Conservation (phyloP, 2,888 invertebrate species). For the Tuberolachnus salignus region DNA sequence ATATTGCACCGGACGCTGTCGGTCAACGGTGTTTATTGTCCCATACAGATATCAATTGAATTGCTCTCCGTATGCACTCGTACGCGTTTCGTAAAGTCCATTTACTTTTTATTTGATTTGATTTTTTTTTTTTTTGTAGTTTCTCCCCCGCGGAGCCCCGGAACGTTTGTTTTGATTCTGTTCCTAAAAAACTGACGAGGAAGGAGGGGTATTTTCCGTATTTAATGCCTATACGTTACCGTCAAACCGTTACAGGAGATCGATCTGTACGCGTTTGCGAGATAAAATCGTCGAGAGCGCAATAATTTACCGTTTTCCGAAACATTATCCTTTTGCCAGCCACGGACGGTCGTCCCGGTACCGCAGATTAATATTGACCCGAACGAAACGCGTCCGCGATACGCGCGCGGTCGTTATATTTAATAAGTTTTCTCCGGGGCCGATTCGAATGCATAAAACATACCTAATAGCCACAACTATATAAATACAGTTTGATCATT, state of each 20-base stretch:
- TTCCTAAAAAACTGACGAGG: too few species aligned
- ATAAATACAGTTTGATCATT: not conserved
- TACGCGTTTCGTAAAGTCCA: too few species aligned
- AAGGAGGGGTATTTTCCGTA: too few species aligned
- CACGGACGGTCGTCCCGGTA: not conserved
- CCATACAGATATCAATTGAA: too few species aligned
- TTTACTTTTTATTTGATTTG: too few species aligned
- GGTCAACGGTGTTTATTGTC: too few species aligned
- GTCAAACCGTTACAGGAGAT: not conserved
- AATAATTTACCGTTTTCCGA: constrained; percentile 32
- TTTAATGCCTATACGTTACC: constrained; percentile 6
- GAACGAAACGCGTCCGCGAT: not conserved
- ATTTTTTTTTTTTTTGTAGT: too few species aligned
- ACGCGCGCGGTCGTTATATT: not conserved
- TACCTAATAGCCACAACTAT: not conserved
- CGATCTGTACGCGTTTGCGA: not conserved
- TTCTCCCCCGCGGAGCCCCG: too few species aligned
- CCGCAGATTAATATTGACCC: constrained; percentile 39
- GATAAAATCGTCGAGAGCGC: not conserved
- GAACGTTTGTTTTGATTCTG: too few species aligned
- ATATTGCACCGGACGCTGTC: too few species aligned
- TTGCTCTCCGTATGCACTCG: too few species aligned
- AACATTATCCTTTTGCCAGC: not conserved
- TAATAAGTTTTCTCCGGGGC: not conserved
- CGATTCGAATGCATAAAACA: not conserved